Conservation (phyloP, 2,888 invertebrate species). For the Penaeus monodon region DNA sequence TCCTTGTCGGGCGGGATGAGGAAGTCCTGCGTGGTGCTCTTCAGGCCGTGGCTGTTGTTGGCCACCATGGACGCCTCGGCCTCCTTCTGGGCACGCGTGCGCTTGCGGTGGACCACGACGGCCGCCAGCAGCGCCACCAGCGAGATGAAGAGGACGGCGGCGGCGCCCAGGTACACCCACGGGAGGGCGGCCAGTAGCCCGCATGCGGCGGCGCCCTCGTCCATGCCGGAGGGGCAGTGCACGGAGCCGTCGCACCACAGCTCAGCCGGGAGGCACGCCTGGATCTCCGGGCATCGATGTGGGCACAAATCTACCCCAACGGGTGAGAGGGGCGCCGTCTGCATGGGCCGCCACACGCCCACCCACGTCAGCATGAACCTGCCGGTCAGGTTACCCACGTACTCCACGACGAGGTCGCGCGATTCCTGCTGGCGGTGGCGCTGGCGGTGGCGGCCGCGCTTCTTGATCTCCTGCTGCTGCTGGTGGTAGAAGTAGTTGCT, state of each 20-base stretch:
- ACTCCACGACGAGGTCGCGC: conserved; percentile 82
- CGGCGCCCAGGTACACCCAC: conserved; percentile 61
- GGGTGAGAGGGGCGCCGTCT: conserved; percentile 68
- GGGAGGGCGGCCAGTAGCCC: conserved; percentile 62
- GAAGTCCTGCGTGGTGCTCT: conserved; percentile 64
- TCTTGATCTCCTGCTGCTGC: conserved; percentile 41
- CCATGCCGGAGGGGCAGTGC: conserved; percentile 85
- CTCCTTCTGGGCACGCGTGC: conserved; percentile 44
- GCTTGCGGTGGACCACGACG: conserved; percentile 58
- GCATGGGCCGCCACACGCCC: conserved; percentile 75
- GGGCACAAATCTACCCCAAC: conserved; percentile 64
- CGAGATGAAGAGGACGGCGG: conserved; percentile 51
- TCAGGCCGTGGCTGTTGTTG: conserved; percentile 63
- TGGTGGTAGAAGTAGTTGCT: conserved; percentile 46
- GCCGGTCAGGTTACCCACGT: conserved; percentile 80
- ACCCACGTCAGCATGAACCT: conserved; percentile 84
- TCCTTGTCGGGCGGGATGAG: conserved; percentile 72
- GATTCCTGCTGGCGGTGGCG: conserved; percentile 71
- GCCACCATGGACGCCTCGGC: conserved; percentile 41
- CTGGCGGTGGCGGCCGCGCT: conserved; percentile 40
- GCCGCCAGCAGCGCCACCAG: conserved; percentile 59
- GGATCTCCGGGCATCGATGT: conserved; percentile 63
- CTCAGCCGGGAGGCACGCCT: conserved; percentile 79
- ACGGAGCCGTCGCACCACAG: conserved; percentile 85
- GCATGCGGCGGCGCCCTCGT: conserved; percentile 77